Evolutionary conservation across 2,888 invertebrate genomes (phyloP).

Genomic region (Ctena decussata): DNA sequence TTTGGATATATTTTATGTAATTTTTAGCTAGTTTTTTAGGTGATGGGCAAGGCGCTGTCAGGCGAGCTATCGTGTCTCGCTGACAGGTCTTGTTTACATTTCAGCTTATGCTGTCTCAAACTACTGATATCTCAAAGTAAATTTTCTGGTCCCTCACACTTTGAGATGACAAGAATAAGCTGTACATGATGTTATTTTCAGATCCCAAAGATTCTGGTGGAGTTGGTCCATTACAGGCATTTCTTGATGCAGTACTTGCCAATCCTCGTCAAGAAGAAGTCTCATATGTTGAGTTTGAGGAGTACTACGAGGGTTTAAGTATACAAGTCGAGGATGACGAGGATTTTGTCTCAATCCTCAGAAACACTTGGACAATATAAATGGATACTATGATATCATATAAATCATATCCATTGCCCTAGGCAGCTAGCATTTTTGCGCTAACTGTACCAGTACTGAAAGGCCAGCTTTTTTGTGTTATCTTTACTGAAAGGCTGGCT

Average conservation of each 20-base stretch:
- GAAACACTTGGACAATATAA: slow-evolving; percentile 85
- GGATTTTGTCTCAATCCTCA: slow-evolving; percentile 83
- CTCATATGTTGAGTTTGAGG: slow-evolving; percentile 84
- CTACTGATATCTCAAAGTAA: no score
- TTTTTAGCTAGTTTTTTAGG: no score
- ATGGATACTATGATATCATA: neutral
- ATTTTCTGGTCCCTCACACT: no score
- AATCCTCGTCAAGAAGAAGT: slow-evolving; percentile 77
- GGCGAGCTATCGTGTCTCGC: no score
- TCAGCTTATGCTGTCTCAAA: no score
- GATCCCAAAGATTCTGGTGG: slow-evolving; percentile 34
- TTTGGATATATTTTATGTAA: no score
- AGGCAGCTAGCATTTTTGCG: neutral
- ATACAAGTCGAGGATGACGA: slow-evolving; percentile 81
- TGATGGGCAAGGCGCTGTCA: no score
- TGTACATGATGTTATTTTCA: neutral
- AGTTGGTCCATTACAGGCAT: slow-evolving; percentile 77
- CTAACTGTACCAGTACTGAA: no score
- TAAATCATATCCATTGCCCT: neutral
- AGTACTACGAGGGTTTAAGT: slow-evolving; percentile 86
- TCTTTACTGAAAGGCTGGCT: no score
- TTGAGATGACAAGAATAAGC: no score
- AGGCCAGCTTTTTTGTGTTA: no score
- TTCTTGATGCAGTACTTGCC: slow-evolving; percentile 79
- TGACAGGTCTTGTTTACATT: no score